Percentiles rank a stretch among this genome's conserved stretches.
These are phyloP conservation scores for Oryzias javanicus DNA, from an alignment of 2,113 vertebrate species.

Conservation along the genomic window DNA sequence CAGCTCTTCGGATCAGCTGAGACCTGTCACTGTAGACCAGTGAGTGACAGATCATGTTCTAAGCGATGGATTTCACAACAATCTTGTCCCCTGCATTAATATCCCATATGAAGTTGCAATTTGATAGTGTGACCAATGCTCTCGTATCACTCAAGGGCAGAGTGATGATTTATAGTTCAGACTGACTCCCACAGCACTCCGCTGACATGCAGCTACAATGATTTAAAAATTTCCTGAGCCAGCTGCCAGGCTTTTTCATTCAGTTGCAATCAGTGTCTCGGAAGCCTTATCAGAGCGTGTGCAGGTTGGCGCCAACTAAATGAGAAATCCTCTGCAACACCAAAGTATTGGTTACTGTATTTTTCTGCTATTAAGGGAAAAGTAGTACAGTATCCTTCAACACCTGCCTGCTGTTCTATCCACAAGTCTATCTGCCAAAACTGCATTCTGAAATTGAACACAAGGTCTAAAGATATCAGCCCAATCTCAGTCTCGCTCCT, in stretches of 20 bases:
- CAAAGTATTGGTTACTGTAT: slow-evolving; percentile 55
- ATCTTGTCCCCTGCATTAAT: slow-evolving; percentile 20
- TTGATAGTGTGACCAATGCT: slow-evolving; percentile 27
- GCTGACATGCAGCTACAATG: slow-evolving; percentile 29
- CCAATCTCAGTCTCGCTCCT: slow-evolving; percentile 14
- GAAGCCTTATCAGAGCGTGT: slow-evolving; percentile 62
- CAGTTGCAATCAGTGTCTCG: slow-evolving; percentile 46
- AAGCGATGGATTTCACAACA: slow-evolving; percentile 5
- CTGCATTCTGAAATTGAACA: slow-evolving; percentile 49
- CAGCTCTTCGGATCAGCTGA: slow-evolving; percentile 13
- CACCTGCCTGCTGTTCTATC: slow-evolving; percentile 31
- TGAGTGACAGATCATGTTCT: slow-evolving; percentile 5
- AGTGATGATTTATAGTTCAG: slow-evolving; percentile 31
- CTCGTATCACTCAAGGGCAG: slow-evolving; percentile 17
- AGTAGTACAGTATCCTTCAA: slow-evolving; percentile 47
- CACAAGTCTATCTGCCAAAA: slow-evolving; percentile 17
- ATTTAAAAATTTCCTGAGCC: slow-evolving; percentile 44
- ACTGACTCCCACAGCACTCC: slow-evolving; percentile 22
- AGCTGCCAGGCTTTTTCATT: slow-evolving; percentile 40
- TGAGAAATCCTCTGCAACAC: slow-evolving; percentile 56
- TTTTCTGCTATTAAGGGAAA: slow-evolving; percentile 37
- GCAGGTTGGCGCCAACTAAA: slow-evolving; percentile 62
- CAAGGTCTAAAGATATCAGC: slow-evolving; percentile 44
- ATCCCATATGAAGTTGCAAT: slow-evolving; percentile 9
- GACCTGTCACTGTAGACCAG: not conserved